phyloP scores from a whole-genome alignment of 2,797 vertebrate species.

The Psittacula derbiana region DNA sequence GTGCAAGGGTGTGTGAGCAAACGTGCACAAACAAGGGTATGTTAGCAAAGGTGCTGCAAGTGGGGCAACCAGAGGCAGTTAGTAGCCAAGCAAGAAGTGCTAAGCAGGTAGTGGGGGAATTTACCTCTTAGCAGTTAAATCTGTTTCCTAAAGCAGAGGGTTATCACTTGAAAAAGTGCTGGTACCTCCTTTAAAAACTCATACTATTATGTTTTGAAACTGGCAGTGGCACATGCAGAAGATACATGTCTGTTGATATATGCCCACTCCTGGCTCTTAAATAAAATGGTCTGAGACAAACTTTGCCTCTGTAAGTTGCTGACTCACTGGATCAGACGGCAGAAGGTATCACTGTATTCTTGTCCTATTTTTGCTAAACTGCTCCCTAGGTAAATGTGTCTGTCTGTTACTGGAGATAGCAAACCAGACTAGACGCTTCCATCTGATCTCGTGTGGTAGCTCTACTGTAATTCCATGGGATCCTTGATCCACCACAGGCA shows the following conservation, averaged over 20 bases:
- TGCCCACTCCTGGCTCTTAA: background rate
- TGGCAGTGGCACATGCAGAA: background rate
- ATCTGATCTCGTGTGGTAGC: background rate
- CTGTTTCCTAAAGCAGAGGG: background rate
- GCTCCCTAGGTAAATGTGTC: background rate
- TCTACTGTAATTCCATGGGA: background rate
- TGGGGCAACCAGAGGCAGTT: fast-evolving
- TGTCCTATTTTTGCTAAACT: background rate
- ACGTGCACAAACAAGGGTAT: fast-evolving
- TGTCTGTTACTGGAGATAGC: background rate
- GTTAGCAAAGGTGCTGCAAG: background rate
- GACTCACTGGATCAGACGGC: background rate
- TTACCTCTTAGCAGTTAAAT: background rate
- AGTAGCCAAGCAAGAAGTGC: background rate
- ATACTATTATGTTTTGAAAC: fast-evolving
- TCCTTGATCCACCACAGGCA: background rate
- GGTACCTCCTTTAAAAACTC: background rate
- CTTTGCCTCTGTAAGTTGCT: background rate
- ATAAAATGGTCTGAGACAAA: background rate
- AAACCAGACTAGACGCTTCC: background rate
- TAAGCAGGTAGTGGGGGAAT: background rate
- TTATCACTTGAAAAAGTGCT: background rate
- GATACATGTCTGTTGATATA: background rate
- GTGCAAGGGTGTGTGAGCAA: too few relatives aligned
- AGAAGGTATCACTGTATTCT: background rate